phyloP scores from a whole-genome alignment of 2,797 vertebrate species.

The Molothrus ater region DNA sequence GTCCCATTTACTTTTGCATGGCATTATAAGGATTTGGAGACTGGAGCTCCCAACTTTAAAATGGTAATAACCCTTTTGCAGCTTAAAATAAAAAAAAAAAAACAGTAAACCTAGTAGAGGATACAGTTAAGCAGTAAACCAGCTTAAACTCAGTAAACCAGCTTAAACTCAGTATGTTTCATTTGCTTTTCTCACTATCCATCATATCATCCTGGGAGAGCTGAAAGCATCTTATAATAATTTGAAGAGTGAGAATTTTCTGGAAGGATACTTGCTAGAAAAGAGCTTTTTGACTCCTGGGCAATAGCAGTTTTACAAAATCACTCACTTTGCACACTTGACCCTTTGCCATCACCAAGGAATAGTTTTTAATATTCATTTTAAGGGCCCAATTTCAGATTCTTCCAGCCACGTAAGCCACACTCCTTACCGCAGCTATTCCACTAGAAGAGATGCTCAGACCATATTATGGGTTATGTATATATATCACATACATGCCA shows the following conservation, averaged over 20 bases:
- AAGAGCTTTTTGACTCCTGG: constrained; percentile 34
- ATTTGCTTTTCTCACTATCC: constrained; percentile 54
- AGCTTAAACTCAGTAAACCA: constrained; percentile 61
- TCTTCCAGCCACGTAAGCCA: background rate
- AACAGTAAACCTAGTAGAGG: constrained; percentile 46
- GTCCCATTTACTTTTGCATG: constrained; percentile 43
- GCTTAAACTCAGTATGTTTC: constrained; percentile 55
- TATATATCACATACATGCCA: background rate
- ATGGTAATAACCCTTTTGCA: constrained; percentile 55
- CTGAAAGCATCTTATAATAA: constrained; percentile 44
- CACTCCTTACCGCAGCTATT: background rate
- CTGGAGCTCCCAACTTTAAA: constrained; percentile 28
- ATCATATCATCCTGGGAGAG: constrained; percentile 30
- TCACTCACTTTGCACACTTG: background rate
- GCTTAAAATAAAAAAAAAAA: constrained; percentile 51
- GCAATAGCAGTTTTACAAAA: constrained; percentile 1
- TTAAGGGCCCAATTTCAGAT: constrained; percentile 2
- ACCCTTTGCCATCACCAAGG: background rate
- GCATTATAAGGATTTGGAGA: constrained; percentile 46
- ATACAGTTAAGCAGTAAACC: constrained; percentile 64
- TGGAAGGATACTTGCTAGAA: constrained; percentile 18
- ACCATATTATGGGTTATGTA: background rate
- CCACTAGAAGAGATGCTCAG: background rate
- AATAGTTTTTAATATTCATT: background rate
- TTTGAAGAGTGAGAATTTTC: constrained; percentile 47